A percentile compares a stretch with the other conserved stretches of the same genome.
phyloP scores from a whole-genome alignment of 2,797 vertebrate genomes.

The Vireo griseus region DNA sequence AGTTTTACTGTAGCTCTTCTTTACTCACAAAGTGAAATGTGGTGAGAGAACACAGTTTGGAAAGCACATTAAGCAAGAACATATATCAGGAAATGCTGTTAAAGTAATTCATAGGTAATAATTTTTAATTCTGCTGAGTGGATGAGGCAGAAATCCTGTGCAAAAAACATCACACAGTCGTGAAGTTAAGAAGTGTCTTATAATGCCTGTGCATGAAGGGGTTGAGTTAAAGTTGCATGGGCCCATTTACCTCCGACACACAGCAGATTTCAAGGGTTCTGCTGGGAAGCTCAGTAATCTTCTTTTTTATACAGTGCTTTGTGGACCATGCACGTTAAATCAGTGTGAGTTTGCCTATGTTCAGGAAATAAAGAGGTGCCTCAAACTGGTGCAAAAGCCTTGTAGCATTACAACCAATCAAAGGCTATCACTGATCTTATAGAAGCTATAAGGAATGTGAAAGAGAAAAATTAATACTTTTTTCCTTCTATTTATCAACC shows the following conservation, averaged over 20 bases:
- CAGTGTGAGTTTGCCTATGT: not conserved
- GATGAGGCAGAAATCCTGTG: not conserved
- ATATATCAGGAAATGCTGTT: not conserved
- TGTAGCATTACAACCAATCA: not conserved
- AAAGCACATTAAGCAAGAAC: not conserved
- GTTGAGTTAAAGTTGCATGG: not conserved
- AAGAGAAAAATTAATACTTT: not conserved
- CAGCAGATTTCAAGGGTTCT: not conserved
- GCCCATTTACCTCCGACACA: not conserved
- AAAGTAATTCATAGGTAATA: not conserved
- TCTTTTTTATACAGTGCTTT: not conserved
- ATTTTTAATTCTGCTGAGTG: not conserved
- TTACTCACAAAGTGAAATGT: not conserved
- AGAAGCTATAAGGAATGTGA: not conserved
- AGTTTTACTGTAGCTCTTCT: not conserved
- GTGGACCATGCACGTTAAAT: not conserved
- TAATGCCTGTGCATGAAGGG: not conserved
- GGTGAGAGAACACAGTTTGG: not conserved
- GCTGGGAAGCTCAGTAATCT: not conserved
- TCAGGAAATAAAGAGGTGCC: not conserved
- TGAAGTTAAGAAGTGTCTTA: not conserved
- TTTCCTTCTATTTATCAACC: constrained; percentile 33
- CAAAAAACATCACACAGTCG: not conserved
- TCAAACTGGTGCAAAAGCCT: not conserved
- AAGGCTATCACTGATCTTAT: not conserved